Conservation (phyloP, 2,888 invertebrate species). For the Lymantria dispar region DNA sequence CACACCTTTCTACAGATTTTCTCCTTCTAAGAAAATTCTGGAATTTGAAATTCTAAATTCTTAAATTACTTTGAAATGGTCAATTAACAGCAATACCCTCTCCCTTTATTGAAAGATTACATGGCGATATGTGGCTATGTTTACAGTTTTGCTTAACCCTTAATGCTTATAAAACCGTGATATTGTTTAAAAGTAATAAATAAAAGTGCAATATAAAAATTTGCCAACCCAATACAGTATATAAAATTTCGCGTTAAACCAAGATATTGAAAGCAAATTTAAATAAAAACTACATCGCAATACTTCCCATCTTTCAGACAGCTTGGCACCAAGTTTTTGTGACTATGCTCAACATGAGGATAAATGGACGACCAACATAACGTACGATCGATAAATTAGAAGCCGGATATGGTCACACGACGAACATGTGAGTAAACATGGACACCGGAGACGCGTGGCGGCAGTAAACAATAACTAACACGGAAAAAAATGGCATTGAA, state of each 20-base stretch:
- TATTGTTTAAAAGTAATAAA: too few species aligned
- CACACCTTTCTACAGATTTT: too few species aligned
- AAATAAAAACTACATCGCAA: conserved; percentile 14
- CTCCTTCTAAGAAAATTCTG: too few species aligned
- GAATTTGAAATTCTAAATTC: too few species aligned
- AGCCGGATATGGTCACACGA: conserved; percentile 62
- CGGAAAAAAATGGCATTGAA: neutral
- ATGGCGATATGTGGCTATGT: too few species aligned
- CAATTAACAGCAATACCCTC: too few species aligned
- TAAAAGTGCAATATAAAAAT: neutral
- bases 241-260: conserved; percentile 7
- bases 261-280: conserved; percentile 9
- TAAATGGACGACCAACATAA: conserved; percentile 20
- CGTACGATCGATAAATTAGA: conserved; percentile 58
- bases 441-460: conserved; percentile 21
- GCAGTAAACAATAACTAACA: neutral
- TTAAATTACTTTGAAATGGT: too few species aligned
- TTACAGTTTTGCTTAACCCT: too few species aligned
- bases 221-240: neutral
- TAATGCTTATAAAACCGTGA: too few species aligned
- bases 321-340: conserved; percentile 68
- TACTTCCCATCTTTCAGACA: conserved; percentile 44
- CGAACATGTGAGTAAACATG: conserved; percentile 17
- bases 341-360: conserved; percentile 30
- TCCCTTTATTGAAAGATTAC: too few species aligned